Evolutionary conservation across 2,113 vertebrate genomes (phyloP).

Genomic region (Ranitomeya variabilis): DNA sequence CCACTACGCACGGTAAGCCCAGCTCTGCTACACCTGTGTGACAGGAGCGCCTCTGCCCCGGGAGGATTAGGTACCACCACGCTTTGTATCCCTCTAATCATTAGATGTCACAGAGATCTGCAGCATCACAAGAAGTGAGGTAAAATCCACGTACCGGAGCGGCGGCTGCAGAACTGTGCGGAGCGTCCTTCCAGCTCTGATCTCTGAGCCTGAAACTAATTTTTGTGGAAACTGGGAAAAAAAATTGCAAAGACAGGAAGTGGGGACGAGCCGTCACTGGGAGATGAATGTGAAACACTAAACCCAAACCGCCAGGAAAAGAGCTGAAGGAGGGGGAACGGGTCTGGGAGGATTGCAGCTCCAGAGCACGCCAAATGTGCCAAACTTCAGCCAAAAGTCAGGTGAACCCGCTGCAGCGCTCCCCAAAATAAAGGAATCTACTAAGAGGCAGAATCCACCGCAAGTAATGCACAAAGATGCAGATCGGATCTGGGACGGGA

Average conservation of each 20-base stretch:
- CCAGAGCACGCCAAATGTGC: background rate
- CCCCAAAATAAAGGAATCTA: background rate
- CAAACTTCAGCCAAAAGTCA: background rate
- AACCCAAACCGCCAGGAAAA: constrained; percentile 64
- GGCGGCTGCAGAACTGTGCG: background rate
- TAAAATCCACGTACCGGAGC: background rate
- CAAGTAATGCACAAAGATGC: background rate
- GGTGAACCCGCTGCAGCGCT: background rate
- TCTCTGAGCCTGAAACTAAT: constrained; percentile 56
- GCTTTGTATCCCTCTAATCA: background rate
- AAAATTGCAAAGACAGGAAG: constrained; percentile 69
- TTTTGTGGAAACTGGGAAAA: constrained; percentile 60
- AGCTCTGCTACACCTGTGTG: background rate
- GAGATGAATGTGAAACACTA: constrained; percentile 70
- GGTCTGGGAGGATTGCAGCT: constrained; percentile 2
- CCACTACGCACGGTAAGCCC: background rate
- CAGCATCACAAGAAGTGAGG: background rate
- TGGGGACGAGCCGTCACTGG: constrained; percentile 66
- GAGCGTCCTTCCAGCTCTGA: constrained; percentile 36
- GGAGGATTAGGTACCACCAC: background rate
- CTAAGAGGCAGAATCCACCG: no score
- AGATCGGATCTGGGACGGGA: background rate
- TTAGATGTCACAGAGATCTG: background rate
- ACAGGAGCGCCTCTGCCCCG: background rate
- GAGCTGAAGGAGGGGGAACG: constrained; percentile 40